These are phyloP conservation scores for Bradypus variegatus DNA, from an alignment of 2,797 vertebrate genomes.

Conservation along the genomic window DNA sequence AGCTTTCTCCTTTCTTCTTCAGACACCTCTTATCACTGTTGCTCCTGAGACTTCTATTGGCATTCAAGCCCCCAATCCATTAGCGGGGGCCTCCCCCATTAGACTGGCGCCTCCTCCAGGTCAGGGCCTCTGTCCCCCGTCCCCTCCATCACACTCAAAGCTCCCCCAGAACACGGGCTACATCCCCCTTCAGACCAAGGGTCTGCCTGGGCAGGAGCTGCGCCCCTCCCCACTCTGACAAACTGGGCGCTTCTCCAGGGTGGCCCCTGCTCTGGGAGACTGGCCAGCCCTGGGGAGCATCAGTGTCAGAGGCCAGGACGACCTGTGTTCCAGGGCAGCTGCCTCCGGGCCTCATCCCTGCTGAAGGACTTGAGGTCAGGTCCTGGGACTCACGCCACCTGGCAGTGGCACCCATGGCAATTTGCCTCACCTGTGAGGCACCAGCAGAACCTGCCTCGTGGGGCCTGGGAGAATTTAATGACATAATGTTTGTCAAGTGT, in stretches of 20 bases:
- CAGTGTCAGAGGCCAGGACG: too few relatives aligned
- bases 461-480: neutral
- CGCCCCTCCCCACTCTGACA: neutral
- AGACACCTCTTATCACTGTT: neutral
- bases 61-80: rapidly evolving
- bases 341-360: neutral
- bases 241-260: neutral
- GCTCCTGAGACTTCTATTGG: neutral
- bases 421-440: neutral
- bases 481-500: neutral
- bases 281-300: too few relatives aligned
- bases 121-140: neutral
- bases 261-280: too few relatives aligned
- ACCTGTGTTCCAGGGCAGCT: neutral
- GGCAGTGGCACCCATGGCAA: neutral
- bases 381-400: neutral
- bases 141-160: neutral
- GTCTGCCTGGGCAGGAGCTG: neutral
- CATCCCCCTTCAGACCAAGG: rapidly evolving
- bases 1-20: neutral
- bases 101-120: neutral
- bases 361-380: rapidly evolving
- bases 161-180: neutral
- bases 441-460: neutral
- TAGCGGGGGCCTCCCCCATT: rapidly evolving